Percentiles rank a stretch among this genome's conserved stretches.
phyloP scores from a whole-genome alignment of 2,113 vertebrate genomes.

The Hemichromis elongatus region DNA sequence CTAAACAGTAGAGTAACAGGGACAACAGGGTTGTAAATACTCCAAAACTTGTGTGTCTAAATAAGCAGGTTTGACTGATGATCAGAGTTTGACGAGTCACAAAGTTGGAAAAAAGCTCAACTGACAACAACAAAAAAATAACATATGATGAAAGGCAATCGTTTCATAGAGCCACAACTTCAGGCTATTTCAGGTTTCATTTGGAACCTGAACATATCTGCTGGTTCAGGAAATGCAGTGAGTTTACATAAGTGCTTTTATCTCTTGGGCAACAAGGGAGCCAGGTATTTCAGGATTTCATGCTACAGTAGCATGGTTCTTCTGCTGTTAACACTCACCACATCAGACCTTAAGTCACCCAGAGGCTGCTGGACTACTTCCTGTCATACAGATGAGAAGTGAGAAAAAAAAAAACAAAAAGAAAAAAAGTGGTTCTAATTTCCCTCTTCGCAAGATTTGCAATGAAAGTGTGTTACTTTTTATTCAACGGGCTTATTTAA shows the following conservation, averaged over 20 bases:
- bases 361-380: background rate
- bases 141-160: background rate
- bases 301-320: background rate
- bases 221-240: background rate
- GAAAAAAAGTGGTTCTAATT: background rate
- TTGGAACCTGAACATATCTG: background rate
- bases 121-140: background rate
- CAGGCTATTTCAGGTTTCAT: background rate
- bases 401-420: background rate
- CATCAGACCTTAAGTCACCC: background rate
- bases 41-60: background rate
- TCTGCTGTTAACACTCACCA: background rate
- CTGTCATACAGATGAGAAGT: background rate
- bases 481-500: background rate
- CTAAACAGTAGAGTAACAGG: background rate
- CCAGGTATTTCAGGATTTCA: background rate
- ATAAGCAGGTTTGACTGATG: background rate
- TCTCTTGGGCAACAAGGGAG: background rate
- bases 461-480: background rate
- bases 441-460: background rate
- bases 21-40: background rate
- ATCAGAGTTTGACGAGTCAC: background rate
- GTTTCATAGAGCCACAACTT: background rate
- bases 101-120: background rate
- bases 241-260: background rate